A percentile compares a stretch with the other conserved stretches of the same genome.
Conservation (phyloP, 2,888 invertebrate species). For the Notodonta dromedarius region DNA sequence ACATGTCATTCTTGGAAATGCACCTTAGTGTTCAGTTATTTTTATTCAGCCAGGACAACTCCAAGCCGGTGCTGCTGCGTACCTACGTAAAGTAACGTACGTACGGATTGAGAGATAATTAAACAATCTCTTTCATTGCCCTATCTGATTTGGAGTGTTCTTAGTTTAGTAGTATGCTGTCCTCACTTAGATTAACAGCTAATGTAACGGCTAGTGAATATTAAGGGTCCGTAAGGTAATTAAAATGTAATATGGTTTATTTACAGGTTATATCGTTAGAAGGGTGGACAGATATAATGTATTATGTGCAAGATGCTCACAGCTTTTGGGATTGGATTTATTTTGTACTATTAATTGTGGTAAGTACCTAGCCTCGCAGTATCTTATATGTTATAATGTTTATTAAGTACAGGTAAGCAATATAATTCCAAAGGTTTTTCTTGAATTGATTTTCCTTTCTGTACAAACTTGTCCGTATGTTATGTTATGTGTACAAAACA, state of each 20-base stretch:
- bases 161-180: neutral
- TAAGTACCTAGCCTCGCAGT: constrained; percentile 79
- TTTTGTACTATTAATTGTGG: constrained; percentile 99
- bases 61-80: too few species aligned
- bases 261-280: constrained; percentile 98
- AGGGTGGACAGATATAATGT: constrained; percentile 99
- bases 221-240: neutral
- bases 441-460: too few species aligned
- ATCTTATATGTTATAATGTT: neutral
- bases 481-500: too few species aligned
- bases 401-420: too few species aligned
- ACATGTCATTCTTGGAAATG: too few species aligned
- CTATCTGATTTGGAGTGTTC: neutral
- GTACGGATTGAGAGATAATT: too few species aligned
- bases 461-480: too few species aligned
- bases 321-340: constrained; percentile 99
- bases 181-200: neutral
- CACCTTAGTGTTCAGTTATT: too few species aligned
- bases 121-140: neutral
- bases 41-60: too few species aligned
- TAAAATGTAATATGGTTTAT: constrained; percentile 14
- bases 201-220: neutral
- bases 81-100: too few species aligned
- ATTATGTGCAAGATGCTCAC: constrained; percentile 99
- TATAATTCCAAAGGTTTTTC: too few species aligned